These are phyloP conservation scores for Anguilla rostrata DNA, from an alignment of 2,113 vertebrate genomes.

Conservation along the genomic window DNA sequence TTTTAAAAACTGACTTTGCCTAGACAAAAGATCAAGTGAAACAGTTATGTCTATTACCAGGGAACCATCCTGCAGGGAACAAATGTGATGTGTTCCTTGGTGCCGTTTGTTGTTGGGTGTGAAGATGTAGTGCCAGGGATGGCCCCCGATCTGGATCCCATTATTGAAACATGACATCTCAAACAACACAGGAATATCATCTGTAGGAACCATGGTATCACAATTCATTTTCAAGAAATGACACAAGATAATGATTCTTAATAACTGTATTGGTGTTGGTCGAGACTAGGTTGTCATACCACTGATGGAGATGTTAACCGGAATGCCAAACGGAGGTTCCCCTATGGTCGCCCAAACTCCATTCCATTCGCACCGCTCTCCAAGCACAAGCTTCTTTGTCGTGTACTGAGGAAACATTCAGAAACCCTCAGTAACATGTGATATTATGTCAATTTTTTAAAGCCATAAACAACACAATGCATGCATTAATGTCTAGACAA, in stretches of 20 bases:
- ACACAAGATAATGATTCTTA: background rate
- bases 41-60: constrained; percentile 72
- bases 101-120: constrained; percentile 87
- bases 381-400: constrained; percentile 76
- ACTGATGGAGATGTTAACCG: constrained; percentile 90
- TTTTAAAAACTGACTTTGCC: background rate
- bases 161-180: constrained; percentile 85
- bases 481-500: background rate
- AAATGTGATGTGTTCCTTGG: constrained; percentile 87
- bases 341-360: constrained; percentile 80
- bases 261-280: background rate
- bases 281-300: constrained; percentile 62
- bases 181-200: constrained; percentile 83
- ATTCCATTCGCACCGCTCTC: constrained; percentile 80
- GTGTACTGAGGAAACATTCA: constrained; percentile 74
- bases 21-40: background rate
- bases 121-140: constrained; percentile 95
- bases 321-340: constrained; percentile 86
- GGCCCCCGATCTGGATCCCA: constrained; percentile 90
- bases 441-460: background rate
- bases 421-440: background rate
- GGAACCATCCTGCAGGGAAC: constrained; percentile 80
- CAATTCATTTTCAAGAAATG: background rate
- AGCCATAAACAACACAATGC: background rate
- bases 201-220: constrained; percentile 64